Evolutionary conservation across 2,888 invertebrate genomes (phyloP).

Genomic region (Perizoma affinitatum): DNA sequence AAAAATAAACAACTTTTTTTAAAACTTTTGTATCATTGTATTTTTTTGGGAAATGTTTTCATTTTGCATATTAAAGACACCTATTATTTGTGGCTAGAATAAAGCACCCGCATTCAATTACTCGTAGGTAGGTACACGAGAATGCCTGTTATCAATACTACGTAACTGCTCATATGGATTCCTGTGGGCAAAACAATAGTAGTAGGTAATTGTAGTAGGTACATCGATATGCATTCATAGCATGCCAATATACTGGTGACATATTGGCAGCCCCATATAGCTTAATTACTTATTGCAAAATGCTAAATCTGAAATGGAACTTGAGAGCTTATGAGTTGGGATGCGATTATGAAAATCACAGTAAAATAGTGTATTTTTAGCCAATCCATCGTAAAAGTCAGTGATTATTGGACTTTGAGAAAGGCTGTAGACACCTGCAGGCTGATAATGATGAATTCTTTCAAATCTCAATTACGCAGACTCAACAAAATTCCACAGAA

Average conservation of each 20-base stretch:
- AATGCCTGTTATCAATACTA: conserved; percentile 56
- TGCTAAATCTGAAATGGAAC: conserved; percentile 6
- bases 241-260: conserved; percentile 27
- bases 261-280: conserved; percentile 25
- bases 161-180: conserved; percentile 62
- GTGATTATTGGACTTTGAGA: no score
- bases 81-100: not conserved
- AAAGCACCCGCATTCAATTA: conserved; percentile 28
- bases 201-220: conserved; percentile 32
- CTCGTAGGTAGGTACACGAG: conserved; percentile 37
- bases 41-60: no score
- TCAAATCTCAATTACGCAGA: no score
- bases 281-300: conserved; percentile 24
- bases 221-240: conserved; percentile 28
- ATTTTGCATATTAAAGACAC: no score
- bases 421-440: no score
- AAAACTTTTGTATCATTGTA: no score
- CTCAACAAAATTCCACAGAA: conserved; percentile 14
- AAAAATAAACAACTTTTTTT: no score
- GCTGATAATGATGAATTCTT: no score
- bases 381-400: no score
- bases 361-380: no score
- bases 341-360: not conserved
- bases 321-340: not conserved
- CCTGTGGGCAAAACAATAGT: conserved; percentile 57